Conservation (phyloP, 1,140 invertebrate genomes). For the Nymphalis io region DNA sequence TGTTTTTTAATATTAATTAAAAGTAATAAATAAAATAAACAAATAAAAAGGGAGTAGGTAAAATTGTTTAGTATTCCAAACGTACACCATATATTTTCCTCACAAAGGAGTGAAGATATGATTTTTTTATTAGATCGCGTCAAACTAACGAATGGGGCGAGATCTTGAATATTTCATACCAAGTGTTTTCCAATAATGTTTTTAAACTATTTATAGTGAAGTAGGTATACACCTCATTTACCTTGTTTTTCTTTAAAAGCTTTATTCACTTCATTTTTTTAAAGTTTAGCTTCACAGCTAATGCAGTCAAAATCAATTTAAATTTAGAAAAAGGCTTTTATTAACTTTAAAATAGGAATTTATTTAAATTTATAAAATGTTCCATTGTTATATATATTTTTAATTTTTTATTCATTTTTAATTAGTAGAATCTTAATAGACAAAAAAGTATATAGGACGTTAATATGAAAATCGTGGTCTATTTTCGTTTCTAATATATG, state of each 20-base stretch:
- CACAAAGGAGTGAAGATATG: conserved; percentile 19
- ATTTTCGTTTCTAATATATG: too few species aligned
- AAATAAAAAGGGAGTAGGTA: background rate
- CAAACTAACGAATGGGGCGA: conserved; percentile 26
- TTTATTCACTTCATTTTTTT: background rate
- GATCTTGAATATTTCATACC: conserved; percentile 23
- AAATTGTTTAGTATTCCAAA: background rate
- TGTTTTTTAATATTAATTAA: too few species aligned
- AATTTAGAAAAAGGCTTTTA: too few species aligned
- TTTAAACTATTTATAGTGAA: conserved; percentile 23
- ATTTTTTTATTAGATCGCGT: conserved; percentile 28
- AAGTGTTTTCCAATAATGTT: conserved; percentile 31
- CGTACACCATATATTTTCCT: background rate
- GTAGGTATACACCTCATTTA: conserved; percentile 9
- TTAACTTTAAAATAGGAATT: too few species aligned
- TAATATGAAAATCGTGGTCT: too few species aligned
- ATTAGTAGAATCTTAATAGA: too few species aligned
- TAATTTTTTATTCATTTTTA: too few species aligned
- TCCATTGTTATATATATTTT: too few species aligned
- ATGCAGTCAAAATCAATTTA: background rate
- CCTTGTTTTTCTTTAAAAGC: conserved; percentile 8
- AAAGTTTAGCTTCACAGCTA: background rate
- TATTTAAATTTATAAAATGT: too few species aligned
- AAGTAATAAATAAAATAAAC: background rate
- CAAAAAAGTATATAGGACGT: too few species aligned